Base-by-base conservation (phyloP, 2,113 vertebrate genomes). In the Lasiurus cinereus region DNA sequence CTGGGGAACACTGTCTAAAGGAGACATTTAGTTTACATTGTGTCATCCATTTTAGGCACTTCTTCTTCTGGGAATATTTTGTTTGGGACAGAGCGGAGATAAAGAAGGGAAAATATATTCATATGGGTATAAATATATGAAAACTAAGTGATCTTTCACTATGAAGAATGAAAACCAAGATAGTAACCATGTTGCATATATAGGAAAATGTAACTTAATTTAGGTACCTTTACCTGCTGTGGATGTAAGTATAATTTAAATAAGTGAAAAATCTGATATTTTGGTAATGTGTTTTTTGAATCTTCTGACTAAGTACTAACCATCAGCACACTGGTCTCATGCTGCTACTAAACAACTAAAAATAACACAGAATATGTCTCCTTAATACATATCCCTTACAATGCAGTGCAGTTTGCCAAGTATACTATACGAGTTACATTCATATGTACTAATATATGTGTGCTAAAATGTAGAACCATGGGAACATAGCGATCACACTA, bases 221-320 rank as follows among this genome's bases (percentile, higher is more conserved):
- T 98, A 85, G 48, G 54, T 90, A 80, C 52, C 83, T 98, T 94
- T 96, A 97, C 93, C 95, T 97, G 96, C 88, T 93, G n/a, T 88
- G 91, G 90, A 96, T 97, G 78, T 70, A 98, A 97, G 90, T 78
- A 39, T 43, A 98, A 98, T 97, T 98, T 97, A 97, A 98, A 98
- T 98, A 98, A 94, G 96, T 92, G 15, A 86, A 96, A 98, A 98
- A 97, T 90, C 27, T 96, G 96, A 85, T 95, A 97, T 97, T 96
- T 96, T 90, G 91, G 88, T 94, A 97, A 98, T 98, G 98, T 93
- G 54, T 70, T 98, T 98, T 97, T 97, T 97, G 93, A 98, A 67
- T 92, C 94, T 97, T 76, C 66, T 97, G 59, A 83, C 93, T 96
- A 98, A 96, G 98, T 98, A 96, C 43, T 80, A 67, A 39, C 87